Base-by-base conservation (phyloP, 2,113 vertebrate species). In the Podarcis muralis region DNA sequence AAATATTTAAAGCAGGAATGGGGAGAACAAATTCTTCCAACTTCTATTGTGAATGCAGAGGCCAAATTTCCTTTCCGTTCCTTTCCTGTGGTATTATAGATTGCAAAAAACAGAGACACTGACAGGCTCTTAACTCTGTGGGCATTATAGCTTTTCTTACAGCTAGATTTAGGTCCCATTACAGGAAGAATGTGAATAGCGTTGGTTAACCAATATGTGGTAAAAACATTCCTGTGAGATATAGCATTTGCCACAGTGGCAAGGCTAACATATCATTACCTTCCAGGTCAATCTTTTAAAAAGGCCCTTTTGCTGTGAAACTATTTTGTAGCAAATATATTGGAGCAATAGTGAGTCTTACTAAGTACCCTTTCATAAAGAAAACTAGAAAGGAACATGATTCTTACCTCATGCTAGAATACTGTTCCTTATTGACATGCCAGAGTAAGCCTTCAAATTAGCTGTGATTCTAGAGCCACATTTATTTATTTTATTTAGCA, bases 191-290 rank as follows among this genome's bases (percentile, higher is more conserved):
- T 62, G 37, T 81, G 82, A 87, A 40, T n/a, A 40, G 0, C 0
- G 0, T 65, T 57, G 8, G 16, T 79, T 87, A 90, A 90, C 72
- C 0, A 20, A 5, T 65, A 84, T 62, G 27, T 43, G 85, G 86
- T 75, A 37, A 1, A 5, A 88, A 80, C 48, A 66, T 18, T 80
- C 57, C 66, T 30, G 78, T 85, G 68, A 89, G 35, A 4, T 65
- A 79, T 48, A 76, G 0, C 62, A 23, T 84, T 92, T 57, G 4
- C 30, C 79, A 79, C 23, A 11, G 22, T 75, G 83, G 20, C 68
- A 85, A 85, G 30, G 18, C 76, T 85, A 89, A 80, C 57, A 53
- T 85, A 89, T 81, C 15, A 74, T 81, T 75, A 75, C 77, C 72
- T 53, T 75, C 15, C 37, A 75, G 57, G 53, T 75, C 57, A 72